Evolutionary conservation across 2,888 invertebrate species (phyloP).

Genomic region (Lasioglossum leucozonium): DNA sequence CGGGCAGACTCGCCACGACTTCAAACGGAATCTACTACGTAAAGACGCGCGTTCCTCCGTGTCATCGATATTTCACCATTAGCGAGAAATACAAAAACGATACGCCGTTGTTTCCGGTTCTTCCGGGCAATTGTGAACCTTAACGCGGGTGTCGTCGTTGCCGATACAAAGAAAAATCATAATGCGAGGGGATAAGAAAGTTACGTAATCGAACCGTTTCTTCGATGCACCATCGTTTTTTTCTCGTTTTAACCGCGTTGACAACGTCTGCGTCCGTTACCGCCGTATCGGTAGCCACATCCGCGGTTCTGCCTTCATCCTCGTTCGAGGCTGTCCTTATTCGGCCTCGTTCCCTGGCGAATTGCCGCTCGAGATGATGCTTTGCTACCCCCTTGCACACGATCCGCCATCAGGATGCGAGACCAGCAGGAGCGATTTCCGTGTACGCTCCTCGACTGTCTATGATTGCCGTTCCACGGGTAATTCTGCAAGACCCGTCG

Average conservation of each 20-base stretch:
- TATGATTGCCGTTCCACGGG: background rate
- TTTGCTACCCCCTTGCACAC: background rate
- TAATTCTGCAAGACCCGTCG: background rate
- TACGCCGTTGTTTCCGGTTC: background rate
- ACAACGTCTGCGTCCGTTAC: constrained; percentile 3
- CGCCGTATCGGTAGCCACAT: constrained; percentile 36
- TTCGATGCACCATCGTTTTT: background rate
- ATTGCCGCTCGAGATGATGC: background rate
- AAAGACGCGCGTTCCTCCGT: background rate
- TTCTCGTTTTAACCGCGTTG: background rate
- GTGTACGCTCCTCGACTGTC: background rate
- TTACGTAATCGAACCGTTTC: background rate
- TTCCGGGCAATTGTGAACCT: background rate
- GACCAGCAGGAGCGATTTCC: too few species aligned
- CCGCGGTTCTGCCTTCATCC: constrained; percentile 18
- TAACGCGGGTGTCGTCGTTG: background rate
- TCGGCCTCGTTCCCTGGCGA: background rate
- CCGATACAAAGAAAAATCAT: background rate
- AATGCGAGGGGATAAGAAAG: background rate
- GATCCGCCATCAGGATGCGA: background rate
- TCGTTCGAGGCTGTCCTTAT: background rate
- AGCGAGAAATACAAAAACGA: background rate
- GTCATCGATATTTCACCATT: background rate
- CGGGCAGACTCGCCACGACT: background rate
- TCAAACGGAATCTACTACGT: background rate